A percentile compares a stretch with the other conserved stretches of the same genome.
Evolutionary conservation across 35 echinoderm and acorn worm species (phyloP).

Genomic region (Amphiura filiformis): DNA sequence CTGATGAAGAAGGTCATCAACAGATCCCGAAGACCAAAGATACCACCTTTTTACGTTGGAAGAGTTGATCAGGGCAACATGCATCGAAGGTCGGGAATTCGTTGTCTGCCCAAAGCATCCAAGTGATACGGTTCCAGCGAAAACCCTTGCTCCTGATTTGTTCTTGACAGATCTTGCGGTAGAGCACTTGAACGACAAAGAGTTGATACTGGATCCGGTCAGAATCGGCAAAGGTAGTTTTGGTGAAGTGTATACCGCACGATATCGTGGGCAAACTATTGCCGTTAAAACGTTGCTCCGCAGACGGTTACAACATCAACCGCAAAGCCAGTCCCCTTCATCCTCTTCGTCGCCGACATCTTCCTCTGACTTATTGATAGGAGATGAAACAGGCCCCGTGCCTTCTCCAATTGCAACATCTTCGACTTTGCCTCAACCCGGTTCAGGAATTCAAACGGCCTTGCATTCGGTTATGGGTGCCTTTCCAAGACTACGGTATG

Average conservation of each 20-base stretch:
- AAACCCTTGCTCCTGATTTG: slow-evolving; percentile 52
- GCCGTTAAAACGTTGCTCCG: slow-evolving; percentile 49
- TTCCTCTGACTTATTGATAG: too few species aligned
- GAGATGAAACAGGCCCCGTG: background rate
- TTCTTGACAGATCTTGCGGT: slow-evolving; percentile 46
- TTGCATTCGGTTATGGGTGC: background rate
- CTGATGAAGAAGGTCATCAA: background rate
- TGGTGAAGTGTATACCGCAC: slow-evolving; percentile 51
- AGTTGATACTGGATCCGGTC: background rate
- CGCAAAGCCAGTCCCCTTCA: too few species aligned
- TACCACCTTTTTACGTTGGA: background rate
- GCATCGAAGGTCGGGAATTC: background rate
- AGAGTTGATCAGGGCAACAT: background rate
- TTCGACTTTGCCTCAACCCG: too few species aligned
- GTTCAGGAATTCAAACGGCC: background rate
- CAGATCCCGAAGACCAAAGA: background rate
- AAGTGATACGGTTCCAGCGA: background rate
- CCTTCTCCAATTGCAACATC: background rate
- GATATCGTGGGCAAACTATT: slow-evolving; percentile 31
- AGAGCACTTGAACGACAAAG: background rate
- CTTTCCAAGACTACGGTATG: slow-evolving; percentile 48
- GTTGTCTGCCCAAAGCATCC: slow-evolving; percentile 1
- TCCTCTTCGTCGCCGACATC: background rate
- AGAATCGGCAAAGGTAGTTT: slow-evolving; percentile 50
- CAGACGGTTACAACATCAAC: too few species aligned